Conservation (phyloP, 1,140 invertebrate species). For the Heliconius melpomene region DNA sequence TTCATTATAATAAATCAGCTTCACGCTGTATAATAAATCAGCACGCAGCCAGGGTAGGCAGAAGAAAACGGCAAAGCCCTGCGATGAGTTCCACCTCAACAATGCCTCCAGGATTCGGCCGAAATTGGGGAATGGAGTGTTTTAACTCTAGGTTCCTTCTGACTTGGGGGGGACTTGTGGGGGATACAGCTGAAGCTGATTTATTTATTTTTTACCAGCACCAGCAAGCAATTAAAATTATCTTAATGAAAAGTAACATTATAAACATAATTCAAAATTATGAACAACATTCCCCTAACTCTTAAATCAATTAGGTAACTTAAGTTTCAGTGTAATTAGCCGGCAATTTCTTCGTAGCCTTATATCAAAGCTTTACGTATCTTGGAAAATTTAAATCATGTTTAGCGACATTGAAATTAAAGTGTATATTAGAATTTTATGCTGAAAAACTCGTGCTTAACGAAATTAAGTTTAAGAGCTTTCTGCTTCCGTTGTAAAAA, state of each 20-base stretch:
- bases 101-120: too few relatives aligned
- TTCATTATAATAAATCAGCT: too few relatives aligned
- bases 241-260: neutral
- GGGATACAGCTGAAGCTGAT: too few relatives aligned
- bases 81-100: too few relatives aligned
- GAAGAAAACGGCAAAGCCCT: too few relatives aligned
- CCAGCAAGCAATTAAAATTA: too few relatives aligned
- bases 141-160: too few relatives aligned
- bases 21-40: too few relatives aligned
- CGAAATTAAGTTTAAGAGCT: neutral
- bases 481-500: neutral
- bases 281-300: conserved; percentile 23
- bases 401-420: conserved; percentile 5
- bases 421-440: conserved; percentile 13
- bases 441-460: neutral
- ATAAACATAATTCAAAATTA: conserved; percentile 22
- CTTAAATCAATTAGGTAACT: conserved; percentile 41
- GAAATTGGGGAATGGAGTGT: too few relatives aligned
- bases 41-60: too few relatives aligned
- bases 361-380: conserved; percentile 26
- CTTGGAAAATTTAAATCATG: conserved; percentile 23
- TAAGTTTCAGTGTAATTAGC: conserved; percentile 39
- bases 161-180: too few relatives aligned
- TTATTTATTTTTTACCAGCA: too few relatives aligned
- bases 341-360: conserved; percentile 33